Conservation (phyloP, 2,797 vertebrate genomes). For the Cossypha caffra region DNA sequence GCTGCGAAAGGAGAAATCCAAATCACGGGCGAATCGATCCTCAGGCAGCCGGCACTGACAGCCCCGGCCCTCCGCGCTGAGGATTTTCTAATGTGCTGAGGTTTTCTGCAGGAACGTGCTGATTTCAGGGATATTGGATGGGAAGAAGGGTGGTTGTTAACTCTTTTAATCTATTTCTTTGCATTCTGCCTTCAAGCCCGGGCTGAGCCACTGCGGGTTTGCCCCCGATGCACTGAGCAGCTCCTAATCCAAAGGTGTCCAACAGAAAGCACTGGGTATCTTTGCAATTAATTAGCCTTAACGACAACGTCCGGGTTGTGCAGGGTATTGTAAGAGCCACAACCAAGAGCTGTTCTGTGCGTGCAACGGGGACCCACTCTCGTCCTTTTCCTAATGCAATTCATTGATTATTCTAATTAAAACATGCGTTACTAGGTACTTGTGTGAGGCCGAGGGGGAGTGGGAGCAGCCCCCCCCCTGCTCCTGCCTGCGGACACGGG, state of each 20-base stretch:
- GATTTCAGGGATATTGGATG: not conserved
- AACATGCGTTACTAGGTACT: fast-evolving
- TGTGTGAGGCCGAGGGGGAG: fast-evolving
- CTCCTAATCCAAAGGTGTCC: not conserved
- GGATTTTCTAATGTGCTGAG: not conserved
- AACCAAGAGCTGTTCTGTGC: fast-evolving
- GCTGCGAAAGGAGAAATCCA: not conserved
- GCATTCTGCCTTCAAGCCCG: not conserved
- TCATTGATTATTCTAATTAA: slow-evolving; percentile 1
- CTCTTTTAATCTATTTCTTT: not conserved
- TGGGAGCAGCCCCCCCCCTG: not conserved
- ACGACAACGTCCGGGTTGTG: not conserved
- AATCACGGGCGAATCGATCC: not conserved
- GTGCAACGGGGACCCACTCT: not conserved
- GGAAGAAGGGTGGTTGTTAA: not conserved
- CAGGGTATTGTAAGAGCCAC: not conserved
- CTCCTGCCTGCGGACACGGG: fast-evolving
- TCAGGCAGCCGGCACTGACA: not conserved
- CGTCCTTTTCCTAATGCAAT: not conserved
- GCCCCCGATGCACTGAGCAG: not conserved
- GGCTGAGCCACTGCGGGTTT: not conserved
- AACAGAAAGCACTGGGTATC: not conserved
- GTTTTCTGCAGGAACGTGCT: not conserved
- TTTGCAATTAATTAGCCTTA: not conserved
- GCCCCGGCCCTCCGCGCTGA: not conserved